Conservation (phyloP, 92 coral and sea anemone genomes). For the Diadumene lineata region DNA sequence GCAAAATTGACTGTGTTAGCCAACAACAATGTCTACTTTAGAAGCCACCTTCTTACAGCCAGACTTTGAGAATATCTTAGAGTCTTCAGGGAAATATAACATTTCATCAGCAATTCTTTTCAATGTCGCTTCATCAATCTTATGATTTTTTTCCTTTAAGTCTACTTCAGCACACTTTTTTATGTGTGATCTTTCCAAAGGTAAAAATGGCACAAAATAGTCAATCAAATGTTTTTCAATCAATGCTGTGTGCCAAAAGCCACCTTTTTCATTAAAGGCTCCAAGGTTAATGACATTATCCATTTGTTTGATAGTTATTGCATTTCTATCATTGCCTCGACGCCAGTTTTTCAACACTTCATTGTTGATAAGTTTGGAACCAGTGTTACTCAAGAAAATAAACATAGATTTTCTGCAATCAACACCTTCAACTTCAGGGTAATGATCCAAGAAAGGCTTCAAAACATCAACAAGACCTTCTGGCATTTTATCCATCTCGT, state of each 20-base stretch:
- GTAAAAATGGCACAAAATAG: constrained; percentile 84
- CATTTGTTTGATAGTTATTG: constrained; percentile 74
- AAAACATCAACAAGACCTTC: constrained; percentile 80
- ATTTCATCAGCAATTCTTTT: constrained; percentile 78
- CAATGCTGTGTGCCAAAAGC: constrained; percentile 88
- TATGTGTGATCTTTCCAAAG: constrained; percentile 75
- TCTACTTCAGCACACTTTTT: constrained; percentile 84
- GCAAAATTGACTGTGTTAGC: too few species aligned
- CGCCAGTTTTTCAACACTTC: constrained; percentile 73
- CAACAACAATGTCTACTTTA: constrained; percentile 65
- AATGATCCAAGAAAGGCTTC: constrained; percentile 83
- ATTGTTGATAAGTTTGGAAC: constrained; percentile 67
- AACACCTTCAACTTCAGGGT: constrained; percentile 66
- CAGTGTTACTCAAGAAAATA: constrained; percentile 90
- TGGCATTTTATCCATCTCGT: constrained; percentile 96
- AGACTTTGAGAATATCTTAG: constrained; percentile 72
- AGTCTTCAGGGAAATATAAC: constrained; percentile 68
- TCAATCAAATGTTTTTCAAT: constrained; percentile 78
- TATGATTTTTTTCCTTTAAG: constrained; percentile 34
- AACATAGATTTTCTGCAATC: constrained; percentile 77
- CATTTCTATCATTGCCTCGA: constrained; percentile 65
- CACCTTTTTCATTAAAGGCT: constrained; percentile 76
- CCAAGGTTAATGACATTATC: constrained; percentile 71
- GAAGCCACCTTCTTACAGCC: constrained; percentile 94
- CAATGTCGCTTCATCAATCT: constrained; percentile 43